Evolutionary conservation across 1,140 invertebrate genomes (phyloP).

Genomic region (Brachionus rotundiformis): DNA sequence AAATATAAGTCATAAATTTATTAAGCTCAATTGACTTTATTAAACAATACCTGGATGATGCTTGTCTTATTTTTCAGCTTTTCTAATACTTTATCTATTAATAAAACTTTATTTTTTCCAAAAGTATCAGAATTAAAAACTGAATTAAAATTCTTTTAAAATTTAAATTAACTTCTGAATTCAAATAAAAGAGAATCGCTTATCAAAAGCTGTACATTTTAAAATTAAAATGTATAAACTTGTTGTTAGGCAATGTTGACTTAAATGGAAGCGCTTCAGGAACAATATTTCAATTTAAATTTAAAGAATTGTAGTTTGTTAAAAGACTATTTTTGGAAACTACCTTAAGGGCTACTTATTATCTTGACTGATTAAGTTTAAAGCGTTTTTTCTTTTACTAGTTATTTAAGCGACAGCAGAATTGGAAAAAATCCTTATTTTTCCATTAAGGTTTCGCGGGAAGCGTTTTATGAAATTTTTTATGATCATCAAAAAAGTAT

Average conservation of each 20-base stretch:
- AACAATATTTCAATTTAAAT: not conserved
- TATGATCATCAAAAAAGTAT: too few species aligned
- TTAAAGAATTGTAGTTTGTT: not conserved
- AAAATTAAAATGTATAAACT: not conserved
- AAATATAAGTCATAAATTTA: not conserved
- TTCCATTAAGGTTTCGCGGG: too few species aligned
- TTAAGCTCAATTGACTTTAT: not conserved
- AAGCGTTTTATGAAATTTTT: too few species aligned
- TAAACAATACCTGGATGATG: not conserved
- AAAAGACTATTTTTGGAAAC: not conserved
- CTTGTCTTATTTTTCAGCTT: not conserved
- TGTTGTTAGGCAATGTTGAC: not conserved
- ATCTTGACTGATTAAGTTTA: not conserved
- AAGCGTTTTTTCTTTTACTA: not conserved
- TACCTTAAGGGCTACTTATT: not conserved
- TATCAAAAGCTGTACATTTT: not conserved
- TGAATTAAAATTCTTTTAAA: not conserved
- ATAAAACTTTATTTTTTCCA: not conserved
- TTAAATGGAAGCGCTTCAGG: not conserved
- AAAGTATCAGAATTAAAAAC: not conserved
- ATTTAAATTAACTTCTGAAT: not conserved
- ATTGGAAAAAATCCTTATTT: not conserved
- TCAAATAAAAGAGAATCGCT: not conserved
- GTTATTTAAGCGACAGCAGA: constrained; percentile 1
- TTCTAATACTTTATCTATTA: not conserved